phyloP scores from a whole-genome alignment of 1,140 invertebrate species.

The Pogonognathellus flavescens region DNA sequence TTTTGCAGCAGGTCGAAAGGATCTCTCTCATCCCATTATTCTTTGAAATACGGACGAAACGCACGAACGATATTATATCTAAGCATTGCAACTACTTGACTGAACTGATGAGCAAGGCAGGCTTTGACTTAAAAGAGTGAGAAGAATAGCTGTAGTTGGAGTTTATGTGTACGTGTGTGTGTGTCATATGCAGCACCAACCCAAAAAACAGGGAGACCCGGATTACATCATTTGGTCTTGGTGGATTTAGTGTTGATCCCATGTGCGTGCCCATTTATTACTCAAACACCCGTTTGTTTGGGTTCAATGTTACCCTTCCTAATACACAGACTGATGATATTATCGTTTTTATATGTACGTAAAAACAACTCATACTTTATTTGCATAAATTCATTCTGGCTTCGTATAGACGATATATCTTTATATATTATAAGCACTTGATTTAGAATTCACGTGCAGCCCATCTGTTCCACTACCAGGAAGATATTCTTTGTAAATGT shows the following conservation, averaged over 20 bases:
- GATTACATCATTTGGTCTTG: constrained; percentile 24
- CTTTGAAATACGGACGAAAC: not conserved
- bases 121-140: not conserved
- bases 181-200: not conserved
- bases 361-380: too few relatives aligned
- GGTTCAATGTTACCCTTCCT: too few relatives aligned
- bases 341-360: too few relatives aligned
- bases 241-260: constrained; percentile 23
- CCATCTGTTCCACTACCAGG: too few relatives aligned
- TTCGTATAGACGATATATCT: too few relatives aligned
- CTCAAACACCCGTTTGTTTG: not conserved
- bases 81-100: not conserved
- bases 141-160: not conserved
- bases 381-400: too few relatives aligned
- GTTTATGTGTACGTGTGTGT: not conserved
- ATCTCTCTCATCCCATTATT: not conserved
- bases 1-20: too few relatives aligned
- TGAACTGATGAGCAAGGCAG: not conserved
- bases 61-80: not conserved
- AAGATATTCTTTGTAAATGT: too few relatives aligned
- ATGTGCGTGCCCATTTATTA: constrained; percentile 44
- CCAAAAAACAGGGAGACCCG: too few relatives aligned
- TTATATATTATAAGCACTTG: too few relatives aligned
- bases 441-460: too few relatives aligned
- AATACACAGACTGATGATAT: too few relatives aligned